Base-by-base conservation (phyloP, 2,113 vertebrate species). In the Cebus imitator region DNA sequence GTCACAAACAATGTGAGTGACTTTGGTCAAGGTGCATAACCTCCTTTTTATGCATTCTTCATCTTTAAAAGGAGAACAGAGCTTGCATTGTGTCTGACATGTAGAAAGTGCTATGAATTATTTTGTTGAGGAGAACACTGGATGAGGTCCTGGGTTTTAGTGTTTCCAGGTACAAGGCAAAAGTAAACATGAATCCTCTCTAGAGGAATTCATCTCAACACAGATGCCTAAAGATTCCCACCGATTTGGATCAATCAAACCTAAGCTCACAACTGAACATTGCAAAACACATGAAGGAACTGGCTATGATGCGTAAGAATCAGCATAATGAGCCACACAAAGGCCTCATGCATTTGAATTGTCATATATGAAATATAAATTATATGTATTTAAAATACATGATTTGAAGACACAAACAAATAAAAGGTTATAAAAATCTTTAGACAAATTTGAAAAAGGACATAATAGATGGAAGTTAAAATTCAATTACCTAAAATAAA, bases 351-450 rank as follows among this genome's bases (percentile, higher is more conserved):
- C 1, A 5, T 9, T 5, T 17, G 32, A 23, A 32, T 2, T 8
- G 6, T 11, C 5, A 8, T 0, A 0, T 2, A 2, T 1, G 7
- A 1, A 30, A 21, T 1, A 50, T 7, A 3, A 43, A 11, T 18
- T 1, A 6, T 2, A 1, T 0, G 6, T 35, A 12, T 40, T 52
- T 37, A 80, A 82, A 68, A 10, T 45, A 27, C 81, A 91, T 9
- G 4, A 9, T 30, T 10, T 27, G 50, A 72, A 66, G 35, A 37
- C 21, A 25, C 0, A 48, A 14, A n/a, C 6, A 43, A 40, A 43
- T 23, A 40, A 40, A 66, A 27, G 37, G 40, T 61, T 17, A 23
- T 52, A 10, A 37, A 89, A 79, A 66, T 72, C 14, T 30, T 45
- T 30, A 23, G 30, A 32, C 32, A 58, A 78, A 32, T 66, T 23